Evolutionary conservation across 2,888 invertebrate genomes (phyloP).

Genomic region (Andrena fulva): DNA sequence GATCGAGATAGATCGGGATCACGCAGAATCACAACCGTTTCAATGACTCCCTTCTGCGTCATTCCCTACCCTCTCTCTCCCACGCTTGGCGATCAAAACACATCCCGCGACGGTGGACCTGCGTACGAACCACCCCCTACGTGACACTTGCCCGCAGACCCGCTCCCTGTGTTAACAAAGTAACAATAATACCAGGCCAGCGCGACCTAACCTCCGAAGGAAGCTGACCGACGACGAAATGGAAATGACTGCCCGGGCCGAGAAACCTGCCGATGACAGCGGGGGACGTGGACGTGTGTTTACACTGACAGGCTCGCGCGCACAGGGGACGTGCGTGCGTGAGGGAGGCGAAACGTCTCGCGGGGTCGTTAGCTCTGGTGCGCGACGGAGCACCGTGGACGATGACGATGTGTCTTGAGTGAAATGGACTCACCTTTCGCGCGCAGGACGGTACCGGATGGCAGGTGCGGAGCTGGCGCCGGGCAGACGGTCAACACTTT

Average conservation of each 20-base stretch:
- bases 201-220: neutral
- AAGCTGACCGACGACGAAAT: neutral
- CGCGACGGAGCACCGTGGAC: conserved; percentile 15
- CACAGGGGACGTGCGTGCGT: conserved; percentile 31
- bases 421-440: conserved; percentile 70
- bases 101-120: neutral
- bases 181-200: neutral
- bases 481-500: conserved; percentile 53
- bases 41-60: neutral
- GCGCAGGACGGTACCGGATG: conserved; percentile 42
- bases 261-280: neutral
- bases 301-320: conserved; percentile 57
- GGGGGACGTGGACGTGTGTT: conserved; percentile 60
- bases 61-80: neutral
- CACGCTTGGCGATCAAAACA: conserved; percentile 1
- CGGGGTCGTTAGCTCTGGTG: conserved; percentile 57
- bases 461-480: conserved; percentile 44
- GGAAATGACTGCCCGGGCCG: neutral
- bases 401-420: conserved; percentile 26
- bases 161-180: neutral
- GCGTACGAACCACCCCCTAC: neutral
- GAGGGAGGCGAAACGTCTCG: conserved; percentile 50
- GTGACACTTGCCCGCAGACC: neutral
- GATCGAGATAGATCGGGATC: neutral
- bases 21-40: neutral